Evolutionary conservation across 2,888 invertebrate genomes (phyloP).

Genomic region (Hypercompe scribonia): DNA sequence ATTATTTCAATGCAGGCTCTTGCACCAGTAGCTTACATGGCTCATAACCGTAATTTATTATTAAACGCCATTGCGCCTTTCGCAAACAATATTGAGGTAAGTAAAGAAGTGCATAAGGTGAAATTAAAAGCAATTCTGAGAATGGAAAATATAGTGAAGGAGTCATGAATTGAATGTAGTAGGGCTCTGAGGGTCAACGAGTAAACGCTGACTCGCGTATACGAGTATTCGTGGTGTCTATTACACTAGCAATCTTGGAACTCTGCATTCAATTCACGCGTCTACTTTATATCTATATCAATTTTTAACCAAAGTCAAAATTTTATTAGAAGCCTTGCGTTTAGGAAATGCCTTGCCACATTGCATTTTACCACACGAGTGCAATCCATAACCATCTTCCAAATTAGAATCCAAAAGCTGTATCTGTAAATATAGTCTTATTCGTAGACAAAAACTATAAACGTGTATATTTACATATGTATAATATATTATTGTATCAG

Average conservation of each 20-base stretch:
- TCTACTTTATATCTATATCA: background rate
- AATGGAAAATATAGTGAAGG: background rate
- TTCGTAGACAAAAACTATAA: no score
- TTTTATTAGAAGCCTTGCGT: no score
- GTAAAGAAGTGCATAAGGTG: conserved; percentile 17
- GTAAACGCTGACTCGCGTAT: no score
- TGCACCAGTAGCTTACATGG: conserved; percentile 90
- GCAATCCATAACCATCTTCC: no score
- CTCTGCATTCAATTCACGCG: background rate
- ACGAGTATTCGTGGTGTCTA: background rate
- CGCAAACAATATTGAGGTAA: conserved; percentile 76
- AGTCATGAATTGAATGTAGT: background rate
- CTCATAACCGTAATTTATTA: conserved; percentile 83
- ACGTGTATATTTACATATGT: no score
- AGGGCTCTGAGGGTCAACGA: background rate
- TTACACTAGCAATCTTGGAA: background rate
- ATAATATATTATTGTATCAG: no score
- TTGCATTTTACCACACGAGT: no score
- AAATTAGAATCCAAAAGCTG: no score
- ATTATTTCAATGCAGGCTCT: conserved; percentile 89
- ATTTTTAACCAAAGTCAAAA: background rate
- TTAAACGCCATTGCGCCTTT: conserved; percentile 76
- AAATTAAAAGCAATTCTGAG: background rate
- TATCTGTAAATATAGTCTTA: no score
- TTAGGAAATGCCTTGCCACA: no score